Base-by-base conservation (phyloP, 2,888 invertebrate genomes). In the Cordilura impudica region DNA sequence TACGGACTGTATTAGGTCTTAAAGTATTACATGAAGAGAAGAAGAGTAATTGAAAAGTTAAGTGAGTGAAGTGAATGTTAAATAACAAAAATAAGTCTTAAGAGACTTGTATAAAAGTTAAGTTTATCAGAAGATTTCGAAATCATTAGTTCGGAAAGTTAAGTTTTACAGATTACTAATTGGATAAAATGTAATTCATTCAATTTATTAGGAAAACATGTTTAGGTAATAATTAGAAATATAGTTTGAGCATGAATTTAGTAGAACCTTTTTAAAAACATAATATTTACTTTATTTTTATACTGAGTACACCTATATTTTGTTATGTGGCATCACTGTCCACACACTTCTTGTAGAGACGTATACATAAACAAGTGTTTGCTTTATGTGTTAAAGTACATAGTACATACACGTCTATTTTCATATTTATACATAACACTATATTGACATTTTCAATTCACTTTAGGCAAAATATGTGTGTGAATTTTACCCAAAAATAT, bases 391-490 rank as follows among this genome's bases (percentile, higher is more conserved):
- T 16, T 58, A 18, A 21, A 43, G n/a, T n/a, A n/a, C n/a, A n/a
- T n/a, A n/a, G n/a, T 26, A 39, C 43, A 63, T 31, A 45, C 47
- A 39, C 29, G 43, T 60, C 31, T 51, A 21, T 18, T 10, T 10
- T 10, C 14, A 29, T 19, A 49, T 53, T 45, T 16, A n/a, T 21
- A 29, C 4, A 39, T 10, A 10, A 0, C 23, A 60, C 51, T 14
- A 47, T 54, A 35, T 19, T 39, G 71, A 61, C 51, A 60, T 66
- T 71, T 61, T 66, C 12, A 72, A 66, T 66, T 61, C 53, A 29
- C 47, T 12, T 18, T 63, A 67, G 61, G 43, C 56, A 43, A 66
- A n/a, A n/a, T n/a, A n/a, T n/a, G n/a, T n/a, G n/a, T n/a, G 21
- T 39, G 39, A 21, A 58, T 43, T 58, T 6, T 58, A 23, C 58